A percentile compares a stretch with the other conserved stretches of the same genome.
These are phyloP conservation scores for Caenorhabditis sp. DNA, from an alignment of 2,888 invertebrate species.

Conservation along the genomic window DNA sequence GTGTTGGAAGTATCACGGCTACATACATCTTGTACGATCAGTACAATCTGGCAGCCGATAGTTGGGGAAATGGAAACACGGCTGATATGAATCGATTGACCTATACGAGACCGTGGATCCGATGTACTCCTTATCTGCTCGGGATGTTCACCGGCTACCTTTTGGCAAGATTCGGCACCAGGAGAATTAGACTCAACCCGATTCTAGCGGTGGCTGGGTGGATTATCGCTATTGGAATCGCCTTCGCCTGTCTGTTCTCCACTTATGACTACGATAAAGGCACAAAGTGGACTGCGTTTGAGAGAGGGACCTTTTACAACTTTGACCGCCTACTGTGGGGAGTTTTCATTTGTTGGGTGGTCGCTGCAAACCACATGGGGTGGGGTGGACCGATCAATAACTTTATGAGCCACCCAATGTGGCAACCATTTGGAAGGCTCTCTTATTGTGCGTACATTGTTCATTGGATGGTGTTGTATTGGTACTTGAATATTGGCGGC, in stretches of 20 bases:
- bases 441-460: slow-evolving; percentile 93
- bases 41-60: slow-evolving; percentile 26
- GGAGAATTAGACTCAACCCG: slow-evolving; percentile 49
- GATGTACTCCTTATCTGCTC: slow-evolving; percentile 84
- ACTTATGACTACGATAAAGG: slow-evolving; percentile 61
- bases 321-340: slow-evolving; percentile 84
- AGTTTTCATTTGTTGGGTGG: slow-evolving; percentile 84
- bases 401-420: slow-evolving; percentile 89
- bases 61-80: slow-evolving; percentile 28
- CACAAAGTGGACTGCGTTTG: slow-evolving; percentile 51
- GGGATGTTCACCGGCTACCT: slow-evolving; percentile 83
- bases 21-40: slow-evolving; percentile 19
- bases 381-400: slow-evolving; percentile 86
- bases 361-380: slow-evolving; percentile 84
- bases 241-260: slow-evolving; percentile 47
- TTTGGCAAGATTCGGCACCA: slow-evolving; percentile 42
- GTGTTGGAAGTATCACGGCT: slow-evolving; percentile 36
- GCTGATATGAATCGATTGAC: slow-evolving; percentile 14
- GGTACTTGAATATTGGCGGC: slow-evolving; percentile 55
- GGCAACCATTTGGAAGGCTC: slow-evolving; percentile 92
- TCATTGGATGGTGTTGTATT: slow-evolving; percentile 68
- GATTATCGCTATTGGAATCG: slow-evolving; percentile 47
- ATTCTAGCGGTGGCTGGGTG: slow-evolving; percentile 41
- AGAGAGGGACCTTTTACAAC: slow-evolving; percentile 62
- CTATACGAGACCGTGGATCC: slow-evolving; percentile 80